Base-by-base conservation (phyloP, 2,888 invertebrate genomes). In the Orgyia antiqua region DNA sequence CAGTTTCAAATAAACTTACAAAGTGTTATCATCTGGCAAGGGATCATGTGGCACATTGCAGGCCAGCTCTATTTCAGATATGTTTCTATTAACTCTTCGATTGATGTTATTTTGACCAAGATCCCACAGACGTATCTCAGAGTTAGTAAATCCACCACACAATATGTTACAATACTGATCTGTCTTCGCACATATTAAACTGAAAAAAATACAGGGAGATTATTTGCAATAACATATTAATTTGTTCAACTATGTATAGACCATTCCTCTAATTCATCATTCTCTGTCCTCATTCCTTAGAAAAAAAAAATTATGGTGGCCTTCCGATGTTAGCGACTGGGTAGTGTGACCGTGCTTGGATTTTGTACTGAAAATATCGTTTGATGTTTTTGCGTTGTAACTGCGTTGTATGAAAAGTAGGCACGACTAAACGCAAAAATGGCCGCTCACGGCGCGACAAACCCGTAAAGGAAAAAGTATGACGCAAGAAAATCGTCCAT, bases 91-190 rank as follows among this genome's bases (percentile, higher is more conserved):
- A 1, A 80, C 54, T 46, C 62, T 65, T 27, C 69, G 57, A 44
- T 75, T 78, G 1, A 80, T 57, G 54, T 77, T 76, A 35, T 78
- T 86, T 39, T 83, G 77, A 5, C 88, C 88, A 17, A 90, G 83
- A 41, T 89, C 89, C 91, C 92, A 93, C 10, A 94, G 61, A 45
- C 91, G 86, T 36, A 94, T 88, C 54, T 89, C 89, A 0, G 93
- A 91, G 57, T 92, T 90, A 43, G 88, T 88, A 58, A 92, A 92
- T 12, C 94, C 94, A 23, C 90, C 89, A 26, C 91, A 91, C 39
- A 94, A 62, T 45, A 91, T 77, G 40, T 89, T 90, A 48, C 91
- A 90, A 46, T 88, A 88, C 3, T 87, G 68, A 29, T 91, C 89
- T 9, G 92, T 87, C 57, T 83, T 87, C 10, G 88, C 90, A 59